A percentile compares a stretch with the other conserved stretches of the same genome.
Evolutionary conservation across 2,797 vertebrate genomes (phyloP).

Genomic region (Salmo trutta): DNA sequence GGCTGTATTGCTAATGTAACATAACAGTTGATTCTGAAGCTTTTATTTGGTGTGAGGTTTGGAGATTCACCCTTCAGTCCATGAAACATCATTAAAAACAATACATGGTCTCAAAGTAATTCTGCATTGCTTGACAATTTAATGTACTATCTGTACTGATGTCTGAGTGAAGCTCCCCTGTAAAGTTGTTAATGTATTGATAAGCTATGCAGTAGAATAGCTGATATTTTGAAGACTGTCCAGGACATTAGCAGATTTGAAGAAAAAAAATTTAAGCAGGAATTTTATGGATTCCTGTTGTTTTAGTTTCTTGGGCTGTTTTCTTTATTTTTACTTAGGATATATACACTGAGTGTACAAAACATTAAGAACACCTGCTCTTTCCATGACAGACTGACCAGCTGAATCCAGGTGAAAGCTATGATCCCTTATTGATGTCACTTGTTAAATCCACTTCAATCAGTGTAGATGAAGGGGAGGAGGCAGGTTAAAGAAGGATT

Average conservation of each 20-base stretch:
- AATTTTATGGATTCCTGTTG: conserved; percentile 25
- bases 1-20: background rate
- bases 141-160: conserved; percentile 63
- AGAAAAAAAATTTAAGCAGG: too few relatives aligned
- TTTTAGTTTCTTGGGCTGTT: conserved; percentile 45
- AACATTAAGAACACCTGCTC: too few relatives aligned
- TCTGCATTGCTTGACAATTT: conserved; percentile 50
- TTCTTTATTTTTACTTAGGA: conserved; percentile 36
- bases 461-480: too few relatives aligned
- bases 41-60: conserved; percentile 49
- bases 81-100: conserved; percentile 20
- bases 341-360: conserved; percentile 19
- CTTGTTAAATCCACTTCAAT: too few relatives aligned
- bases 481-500: too few relatives aligned
- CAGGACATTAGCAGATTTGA: conserved; percentile 40
- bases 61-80: conserved; percentile 25
- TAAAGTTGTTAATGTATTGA: conserved; percentile 46
- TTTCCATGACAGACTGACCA: too few relatives aligned
- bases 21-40: conserved; percentile 27
- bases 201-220: conserved; percentile 13
- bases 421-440: too few relatives aligned
- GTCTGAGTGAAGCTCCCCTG: conserved; percentile 49
- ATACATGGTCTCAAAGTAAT: conserved; percentile 33
- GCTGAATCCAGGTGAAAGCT: too few relatives aligned
- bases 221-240: conserved; percentile 62